Percentiles rank a stretch among this genome's conserved stretches.
Evolutionary conservation across 2,888 invertebrate genomes (phyloP).

Genomic region (Marronus borbonicus): DNA sequence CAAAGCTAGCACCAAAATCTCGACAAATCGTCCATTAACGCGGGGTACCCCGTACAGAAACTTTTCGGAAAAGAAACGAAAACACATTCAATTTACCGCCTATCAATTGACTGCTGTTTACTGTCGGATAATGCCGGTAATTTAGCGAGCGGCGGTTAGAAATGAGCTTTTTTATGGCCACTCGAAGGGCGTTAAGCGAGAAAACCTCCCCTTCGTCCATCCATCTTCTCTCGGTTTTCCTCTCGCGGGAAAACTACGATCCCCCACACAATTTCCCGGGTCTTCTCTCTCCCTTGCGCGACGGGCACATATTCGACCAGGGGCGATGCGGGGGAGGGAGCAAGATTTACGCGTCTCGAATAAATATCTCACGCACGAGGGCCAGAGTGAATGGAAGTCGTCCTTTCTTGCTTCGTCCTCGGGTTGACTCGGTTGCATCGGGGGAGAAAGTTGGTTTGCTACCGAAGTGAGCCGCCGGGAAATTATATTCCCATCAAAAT

Average conservation of each 20-base stretch:
- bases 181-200: slow-evolving; percentile 60
- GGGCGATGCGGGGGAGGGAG: not conserved
- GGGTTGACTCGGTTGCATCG: slow-evolving; percentile 9
- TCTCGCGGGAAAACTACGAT: slow-evolving; percentile 2
- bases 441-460: not conserved
- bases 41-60: not conserved
- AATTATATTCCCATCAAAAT: slow-evolving; percentile 47
- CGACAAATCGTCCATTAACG: slow-evolving; percentile 28
- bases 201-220: slow-evolving; percentile 59
- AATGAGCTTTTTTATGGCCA: slow-evolving; percentile 63
- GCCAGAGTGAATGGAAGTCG: slow-evolving; percentile 5
- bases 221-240: slow-evolving; percentile 58
- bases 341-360: slow-evolving; percentile 62
- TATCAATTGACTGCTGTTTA: slow-evolving; percentile 69
- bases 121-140: slow-evolving; percentile 65
- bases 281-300: slow-evolving; percentile 2
- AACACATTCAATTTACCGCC: slow-evolving; percentile 56
- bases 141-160: slow-evolving; percentile 63
- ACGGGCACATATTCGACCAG: slow-evolving; percentile 31
- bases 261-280: slow-evolving; percentile 8
- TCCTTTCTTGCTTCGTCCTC: not conserved
- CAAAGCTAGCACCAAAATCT: not conserved
- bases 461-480: slow-evolving; percentile 15
- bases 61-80: slow-evolving; percentile 18
- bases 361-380: slow-evolving; percentile 56